Conservation (phyloP, 2,797 vertebrate genomes). For the Gymnothorax javanicus region DNA sequence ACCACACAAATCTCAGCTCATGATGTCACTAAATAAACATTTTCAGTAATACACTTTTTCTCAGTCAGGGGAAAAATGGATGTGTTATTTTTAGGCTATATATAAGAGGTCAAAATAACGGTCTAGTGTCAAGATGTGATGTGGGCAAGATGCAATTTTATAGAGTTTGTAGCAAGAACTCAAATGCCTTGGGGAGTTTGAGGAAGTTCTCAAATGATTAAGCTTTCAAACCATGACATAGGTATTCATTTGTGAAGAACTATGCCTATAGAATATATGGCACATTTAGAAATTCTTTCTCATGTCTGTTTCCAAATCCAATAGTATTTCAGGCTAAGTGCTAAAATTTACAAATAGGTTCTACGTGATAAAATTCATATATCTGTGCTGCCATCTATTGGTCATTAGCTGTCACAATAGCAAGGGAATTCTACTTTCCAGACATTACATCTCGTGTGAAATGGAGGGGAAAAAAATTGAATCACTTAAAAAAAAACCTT, state of each 20-base stretch:
- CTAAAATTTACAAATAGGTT: not conserved
- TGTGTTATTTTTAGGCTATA: not conserved
- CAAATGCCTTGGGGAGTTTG: not conserved
- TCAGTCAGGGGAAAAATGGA: not conserved
- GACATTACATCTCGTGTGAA: too few relatives aligned
- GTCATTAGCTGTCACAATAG: conserved; percentile 2
- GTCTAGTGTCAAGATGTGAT: not conserved
- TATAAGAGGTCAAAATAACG: not conserved
- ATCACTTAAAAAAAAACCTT: not conserved
- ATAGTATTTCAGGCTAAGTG: not conserved
- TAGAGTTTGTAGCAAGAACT: not conserved
- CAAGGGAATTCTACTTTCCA: not conserved
- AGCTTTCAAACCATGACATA: not conserved
- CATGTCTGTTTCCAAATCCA: too few relatives aligned
- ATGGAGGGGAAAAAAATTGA: too few relatives aligned
- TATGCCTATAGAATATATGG: not conserved
- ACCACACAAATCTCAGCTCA: not conserved
- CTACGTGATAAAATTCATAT: not conserved
- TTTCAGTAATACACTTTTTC: not conserved
- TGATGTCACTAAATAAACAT: not conserved
- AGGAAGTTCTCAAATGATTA: conserved; percentile 5
- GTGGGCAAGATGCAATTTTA: not conserved
- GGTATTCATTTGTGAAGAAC: not conserved
- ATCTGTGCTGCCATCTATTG: conserved; percentile 29
- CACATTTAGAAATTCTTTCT: not conserved